phyloP scores from a whole-genome alignment of 2,113 vertebrate species.

The Ceyx margarethae region DNA sequence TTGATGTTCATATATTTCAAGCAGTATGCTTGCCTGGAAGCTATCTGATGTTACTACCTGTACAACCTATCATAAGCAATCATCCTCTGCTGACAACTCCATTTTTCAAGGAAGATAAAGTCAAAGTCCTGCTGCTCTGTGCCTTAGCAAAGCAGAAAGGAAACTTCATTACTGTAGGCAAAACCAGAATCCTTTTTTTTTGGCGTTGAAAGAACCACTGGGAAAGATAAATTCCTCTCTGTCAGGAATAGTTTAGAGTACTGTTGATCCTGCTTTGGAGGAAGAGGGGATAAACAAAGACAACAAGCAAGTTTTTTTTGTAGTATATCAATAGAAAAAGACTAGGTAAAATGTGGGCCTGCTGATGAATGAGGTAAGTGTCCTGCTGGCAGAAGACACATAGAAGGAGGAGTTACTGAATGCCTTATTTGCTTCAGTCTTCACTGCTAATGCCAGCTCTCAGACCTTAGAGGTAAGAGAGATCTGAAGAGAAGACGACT shows the following conservation, averaged over 20 bases:
- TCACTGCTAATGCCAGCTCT: too few relatives aligned
- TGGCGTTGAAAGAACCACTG: not conserved
- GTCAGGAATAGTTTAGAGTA: not conserved
- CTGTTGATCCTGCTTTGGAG: not conserved
- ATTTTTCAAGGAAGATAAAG: slow-evolving; percentile 45
- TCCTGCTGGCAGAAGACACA: too few relatives aligned
- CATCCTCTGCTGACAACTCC: slow-evolving; percentile 34
- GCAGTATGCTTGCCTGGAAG: slow-evolving; percentile 26
- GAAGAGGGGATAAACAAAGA: not conserved
- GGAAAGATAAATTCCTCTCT: not conserved
- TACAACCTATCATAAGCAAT: slow-evolving; percentile 47
- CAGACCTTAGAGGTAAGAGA: too few relatives aligned
- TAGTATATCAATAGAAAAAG: too few relatives aligned
- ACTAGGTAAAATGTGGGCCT: too few relatives aligned
- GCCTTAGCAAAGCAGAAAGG: slow-evolving; percentile 2
- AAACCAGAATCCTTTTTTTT: slow-evolving; percentile 1
- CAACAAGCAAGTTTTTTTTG: too few relatives aligned
- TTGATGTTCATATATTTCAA: slow-evolving; percentile 34
- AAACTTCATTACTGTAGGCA: not conserved
- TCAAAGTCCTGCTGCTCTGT: not conserved
- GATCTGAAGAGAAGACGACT: too few relatives aligned
- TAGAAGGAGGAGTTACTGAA: too few relatives aligned
- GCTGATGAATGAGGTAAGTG: too few relatives aligned
- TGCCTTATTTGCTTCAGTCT: too few relatives aligned
- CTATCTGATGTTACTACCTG: slow-evolving; percentile 52